Evolutionary conservation across 1,140 invertebrate species (phyloP), one percentile per base, ranked within the genome.

Genomic region (Elysia chlorotica): DNA sequence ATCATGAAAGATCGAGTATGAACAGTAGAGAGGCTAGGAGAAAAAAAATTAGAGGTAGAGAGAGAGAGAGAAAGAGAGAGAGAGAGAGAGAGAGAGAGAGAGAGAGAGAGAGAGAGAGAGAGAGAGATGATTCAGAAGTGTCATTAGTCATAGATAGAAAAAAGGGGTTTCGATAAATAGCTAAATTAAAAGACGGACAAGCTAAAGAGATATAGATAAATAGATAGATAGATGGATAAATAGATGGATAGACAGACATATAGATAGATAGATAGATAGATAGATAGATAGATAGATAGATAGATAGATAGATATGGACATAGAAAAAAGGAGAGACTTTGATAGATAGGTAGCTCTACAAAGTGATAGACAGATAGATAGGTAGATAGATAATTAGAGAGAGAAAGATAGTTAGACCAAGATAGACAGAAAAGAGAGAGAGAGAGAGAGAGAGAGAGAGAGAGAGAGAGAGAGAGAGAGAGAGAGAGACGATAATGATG

Each of bases 401-500:
- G 35, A 66, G n/a, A n/a, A 23, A 66, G 5, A 38, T 33, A 66
- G 23, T 28, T 36, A 48, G 38, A 54, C 3, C 23, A 41, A 62
- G 41, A 48, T 14, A 48, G 10, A n/a, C 10, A n/a, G 41, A 48
- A 48, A 48, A 48, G 41, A 48, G 41, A 48, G 41, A 48, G 10
- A 48, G 41, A 48, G 41, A n/a, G 41, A 48, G 10, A 48, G 41
- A 48, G 10, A n/a, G 41, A 48, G 10, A 48, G 41, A 48, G 41
- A 48, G 41, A 48, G n/a, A 48, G n/a, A 48, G 41, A 48, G n/a
- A 48, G 41, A 48, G 10, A 48, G 41, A 48, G n/a, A 48, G 41
- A 14, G 41, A 48, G n/a, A 48, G 10, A 48, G 41, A 48, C 30
- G 57, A 61, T 61, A 23, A 61, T 61, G 57, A 61, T 61, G 57